Base-by-base conservation (phyloP, 2,113 vertebrate genomes). In the Saimiri boliviensis region DNA sequence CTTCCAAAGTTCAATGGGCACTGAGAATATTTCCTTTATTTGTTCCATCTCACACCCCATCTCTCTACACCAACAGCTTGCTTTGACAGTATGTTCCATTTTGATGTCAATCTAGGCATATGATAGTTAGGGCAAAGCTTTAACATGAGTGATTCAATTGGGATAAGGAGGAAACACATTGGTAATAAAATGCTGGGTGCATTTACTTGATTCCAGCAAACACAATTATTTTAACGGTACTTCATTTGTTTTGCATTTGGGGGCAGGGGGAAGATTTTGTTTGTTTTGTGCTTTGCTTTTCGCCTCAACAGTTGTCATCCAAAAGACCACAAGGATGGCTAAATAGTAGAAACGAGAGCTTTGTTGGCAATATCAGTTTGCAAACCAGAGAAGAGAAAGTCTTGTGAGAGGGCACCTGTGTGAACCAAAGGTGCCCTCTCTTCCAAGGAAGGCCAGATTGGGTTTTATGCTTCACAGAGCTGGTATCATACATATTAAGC, bases 141-240 rank as follows among this genome's bases (percentile, higher is more conserved):
- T 98, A 98, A 98, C 97, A 98, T 98, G 79, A 97, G 88, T 97
- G 93, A 98, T 97, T 98, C 96, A 40, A 98, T 96, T 45, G 74
- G 93, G 89, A 93, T 96, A 85, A 98, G 82, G 35, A 98, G 85
- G 86, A 97, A 98, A 91, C 56, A 89, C 13, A 60, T 63, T 97
- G 70, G 52, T 95, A 98, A 98, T 95, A 98, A 97, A 98, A 96
- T 14, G 83, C 47, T 21, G 32, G 21, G 37, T n/a, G 60, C 63
- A 95, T 92, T 94, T 81, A 82, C 60, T 92, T 89, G 83, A 96
- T 95, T 40, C 56, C 45, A 97, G 37, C 3, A 30, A 12, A 63
- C 60, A 63, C 27, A 32, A 32, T 96, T 89, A 90, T 91, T 87
- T 81, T 90, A 87, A 35, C 30, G 11, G 40, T 47, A 17, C 27